Evolutionary conservation across 1,140 invertebrate genomes (phyloP).

Genomic region (Coenobita brevimanus): DNA sequence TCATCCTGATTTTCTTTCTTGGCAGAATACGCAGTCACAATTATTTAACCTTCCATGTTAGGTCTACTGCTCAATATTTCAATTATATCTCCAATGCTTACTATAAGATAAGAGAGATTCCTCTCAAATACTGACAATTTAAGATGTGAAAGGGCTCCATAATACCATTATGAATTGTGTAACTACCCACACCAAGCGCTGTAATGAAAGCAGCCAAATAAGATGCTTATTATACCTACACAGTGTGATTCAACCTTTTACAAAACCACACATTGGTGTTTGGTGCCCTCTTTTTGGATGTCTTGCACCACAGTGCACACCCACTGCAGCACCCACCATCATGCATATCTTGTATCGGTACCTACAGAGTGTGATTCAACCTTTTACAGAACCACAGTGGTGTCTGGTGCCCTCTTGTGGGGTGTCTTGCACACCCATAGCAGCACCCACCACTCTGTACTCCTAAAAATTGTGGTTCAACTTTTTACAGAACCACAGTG

Average conservation of each 20-base stretch:
- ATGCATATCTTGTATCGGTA: too few species aligned
- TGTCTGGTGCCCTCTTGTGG: background rate
- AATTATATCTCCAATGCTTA: too few species aligned
- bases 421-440: slow-evolving; percentile 12
- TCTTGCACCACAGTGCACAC: slow-evolving; percentile 32
- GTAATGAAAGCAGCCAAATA: background rate
- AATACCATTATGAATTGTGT: background rate
- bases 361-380: background rate
- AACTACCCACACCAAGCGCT: background rate
- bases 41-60: slow-evolving; percentile 19
- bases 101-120: too few species aligned
- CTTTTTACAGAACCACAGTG: background rate
- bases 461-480: background rate
- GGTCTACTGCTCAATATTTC: background rate
- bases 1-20: too few species aligned
- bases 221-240: too few species aligned
- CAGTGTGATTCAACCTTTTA: too few species aligned
- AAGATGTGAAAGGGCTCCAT: slow-evolving; percentile 21
- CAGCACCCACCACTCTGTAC: too few species aligned
- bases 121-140: too few species aligned
- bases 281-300: slow-evolving; percentile 3
- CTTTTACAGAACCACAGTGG: background rate
- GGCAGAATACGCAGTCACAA: background rate
- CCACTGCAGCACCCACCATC: background rate
- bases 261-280: background rate